Evolutionary conservation across 1,140 invertebrate genomes (phyloP).

Genomic region (Caenorhabditis remanei): DNA sequence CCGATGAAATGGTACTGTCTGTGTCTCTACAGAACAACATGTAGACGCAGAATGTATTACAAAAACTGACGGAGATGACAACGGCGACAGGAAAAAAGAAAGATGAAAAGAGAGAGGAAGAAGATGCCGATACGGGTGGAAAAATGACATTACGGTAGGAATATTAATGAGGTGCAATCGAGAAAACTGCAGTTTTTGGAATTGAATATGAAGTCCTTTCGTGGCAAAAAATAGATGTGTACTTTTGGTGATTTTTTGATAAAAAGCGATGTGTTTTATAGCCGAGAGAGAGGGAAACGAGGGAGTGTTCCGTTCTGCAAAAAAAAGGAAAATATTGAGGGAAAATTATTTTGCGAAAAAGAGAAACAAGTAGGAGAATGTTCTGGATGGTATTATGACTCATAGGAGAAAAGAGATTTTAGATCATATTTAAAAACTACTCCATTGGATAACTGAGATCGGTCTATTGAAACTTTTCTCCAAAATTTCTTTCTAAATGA

Average conservation of each 20-base stretch:
- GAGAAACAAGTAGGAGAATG: no score
- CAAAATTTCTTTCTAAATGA: background rate
- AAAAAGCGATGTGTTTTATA: no score
- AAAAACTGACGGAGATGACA: slow-evolving; percentile 39
- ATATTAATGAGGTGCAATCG: slow-evolving; percentile 56
- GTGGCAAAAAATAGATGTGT: no score
- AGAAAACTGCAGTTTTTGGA: background rate
- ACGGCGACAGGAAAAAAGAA: slow-evolving; percentile 21
- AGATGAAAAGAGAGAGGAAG: slow-evolving; percentile 3
- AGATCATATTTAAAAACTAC: no score
- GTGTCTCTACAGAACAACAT: background rate
- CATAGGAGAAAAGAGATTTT: no score
- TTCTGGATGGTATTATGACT: no score
- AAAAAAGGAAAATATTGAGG: background rate
- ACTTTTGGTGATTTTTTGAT: no score
- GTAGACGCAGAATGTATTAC: slow-evolving; percentile 27
- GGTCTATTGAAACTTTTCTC: no score
- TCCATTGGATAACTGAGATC: no score
- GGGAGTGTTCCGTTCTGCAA: background rate
- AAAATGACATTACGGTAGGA: background rate
- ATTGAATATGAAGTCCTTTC: no score
- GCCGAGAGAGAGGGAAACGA: background rate
- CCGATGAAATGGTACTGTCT: slow-evolving; percentile 23
- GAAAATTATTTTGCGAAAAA: no score
- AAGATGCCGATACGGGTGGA: slow-evolving; percentile 21